Evolutionary conservation across 2,888 invertebrate genomes (phyloP).

Genomic region (Argyra leucocephala): DNA sequence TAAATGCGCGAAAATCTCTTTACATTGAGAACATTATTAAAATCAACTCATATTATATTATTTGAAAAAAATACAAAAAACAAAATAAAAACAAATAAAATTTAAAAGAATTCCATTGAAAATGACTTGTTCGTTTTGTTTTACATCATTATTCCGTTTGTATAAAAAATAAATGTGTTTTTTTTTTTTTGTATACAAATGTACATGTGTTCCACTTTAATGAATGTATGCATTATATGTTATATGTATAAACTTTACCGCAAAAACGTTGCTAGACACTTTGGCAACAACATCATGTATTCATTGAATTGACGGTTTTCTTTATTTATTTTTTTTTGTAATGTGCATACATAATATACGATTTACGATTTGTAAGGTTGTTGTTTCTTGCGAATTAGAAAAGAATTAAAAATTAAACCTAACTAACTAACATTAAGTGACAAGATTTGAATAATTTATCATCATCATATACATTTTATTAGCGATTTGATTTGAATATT

Average conservation of each 20-base stretch:
- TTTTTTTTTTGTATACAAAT: background rate
- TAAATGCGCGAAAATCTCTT: background rate
- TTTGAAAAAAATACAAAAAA: constrained; percentile 7
- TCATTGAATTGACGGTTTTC: background rate
- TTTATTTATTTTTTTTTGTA: background rate
- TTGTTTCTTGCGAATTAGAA: background rate
- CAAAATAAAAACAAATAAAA: background rate
- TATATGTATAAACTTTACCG: background rate
- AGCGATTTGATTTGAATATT: background rate
- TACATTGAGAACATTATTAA: background rate
- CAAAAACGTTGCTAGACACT: background rate
- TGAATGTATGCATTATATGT: background rate
- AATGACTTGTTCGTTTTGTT: background rate
- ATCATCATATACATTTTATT: background rate
- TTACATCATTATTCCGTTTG: too few relatives aligned
- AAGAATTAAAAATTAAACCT: background rate
- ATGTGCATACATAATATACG: background rate
- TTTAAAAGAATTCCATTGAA: constrained; percentile 1
- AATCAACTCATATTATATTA: background rate
- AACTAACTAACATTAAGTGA: background rate
- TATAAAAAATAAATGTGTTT: too few relatives aligned
- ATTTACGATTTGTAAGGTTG: background rate
- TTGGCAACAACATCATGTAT: background rate
- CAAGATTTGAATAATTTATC: constrained; percentile 2
- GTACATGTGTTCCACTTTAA: constrained; percentile 3